These are phyloP conservation scores for Labia minor DNA, from an alignment of 2,888 invertebrate genomes.

Conservation along the genomic window DNA sequence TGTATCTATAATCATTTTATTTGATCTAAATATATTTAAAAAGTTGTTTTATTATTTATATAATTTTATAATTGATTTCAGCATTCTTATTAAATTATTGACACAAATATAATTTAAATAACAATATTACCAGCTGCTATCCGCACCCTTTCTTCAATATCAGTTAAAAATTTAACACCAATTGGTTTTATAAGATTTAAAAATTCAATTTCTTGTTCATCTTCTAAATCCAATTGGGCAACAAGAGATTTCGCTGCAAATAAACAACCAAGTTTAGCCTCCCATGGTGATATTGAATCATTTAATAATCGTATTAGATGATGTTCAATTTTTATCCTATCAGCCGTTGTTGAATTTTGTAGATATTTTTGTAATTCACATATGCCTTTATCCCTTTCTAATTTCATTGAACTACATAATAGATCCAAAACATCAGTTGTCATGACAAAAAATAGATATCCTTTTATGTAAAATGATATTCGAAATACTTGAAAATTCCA, in stretches of 20 bases:
- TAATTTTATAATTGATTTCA: no score
- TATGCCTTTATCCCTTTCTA: conserved; percentile 29
- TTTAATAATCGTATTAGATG: conserved; percentile 26
- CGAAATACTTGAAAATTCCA: no score
- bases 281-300: conserved; percentile 33
- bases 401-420: conserved; percentile 28
- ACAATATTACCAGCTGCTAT: conserved; percentile 35
- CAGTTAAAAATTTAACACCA: conserved; percentile 33
- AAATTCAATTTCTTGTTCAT: conserved; percentile 29
- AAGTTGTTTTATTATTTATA: no score
- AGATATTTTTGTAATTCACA: conserved; percentile 27
- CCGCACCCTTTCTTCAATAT: conserved; percentile 38
- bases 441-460: conserved; percentile 18
- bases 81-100: no score
- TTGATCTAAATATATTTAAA: no score
- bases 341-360: conserved; percentile 23
- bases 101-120: no score
- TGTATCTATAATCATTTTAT: no score
- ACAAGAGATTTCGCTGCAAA: conserved; percentile 35
- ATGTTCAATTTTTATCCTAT: conserved; percentile 26
- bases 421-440: conserved; percentile 25
- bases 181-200: conserved; percentile 29
- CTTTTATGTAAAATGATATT: conserved; percentile 19
- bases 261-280: conserved; percentile 37
- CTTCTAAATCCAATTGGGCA: conserved; percentile 27